Percentiles rank a stretch among this genome's conserved stretches.
Conservation (phyloP, 2,797 vertebrate genomes). For the Podarcis lilfordi region DNA sequence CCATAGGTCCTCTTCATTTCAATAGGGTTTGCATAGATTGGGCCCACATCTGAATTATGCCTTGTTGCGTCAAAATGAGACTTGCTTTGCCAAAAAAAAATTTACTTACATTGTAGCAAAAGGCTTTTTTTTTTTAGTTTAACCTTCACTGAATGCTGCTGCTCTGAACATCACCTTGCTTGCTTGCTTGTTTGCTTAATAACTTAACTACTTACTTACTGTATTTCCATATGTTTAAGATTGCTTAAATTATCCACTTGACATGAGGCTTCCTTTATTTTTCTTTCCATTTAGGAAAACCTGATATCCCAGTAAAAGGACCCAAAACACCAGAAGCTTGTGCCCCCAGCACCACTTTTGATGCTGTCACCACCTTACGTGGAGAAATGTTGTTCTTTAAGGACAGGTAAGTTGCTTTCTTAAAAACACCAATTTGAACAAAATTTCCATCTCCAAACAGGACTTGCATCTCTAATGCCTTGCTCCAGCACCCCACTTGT, state of each 20-base stretch:
- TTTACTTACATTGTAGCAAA: not conserved
- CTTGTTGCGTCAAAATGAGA: not conserved
- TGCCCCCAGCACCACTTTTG: constrained; percentile 83
- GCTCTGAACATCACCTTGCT: not conserved
- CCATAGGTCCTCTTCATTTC: not conserved
- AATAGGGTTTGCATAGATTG: not conserved
- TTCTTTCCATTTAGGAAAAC: constrained; percentile 69
- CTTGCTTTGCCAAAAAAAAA: not conserved
- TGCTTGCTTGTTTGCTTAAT: no score
- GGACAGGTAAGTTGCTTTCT: constrained; percentile 80
- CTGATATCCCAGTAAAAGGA: constrained; percentile 64
- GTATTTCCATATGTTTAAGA: not conserved
- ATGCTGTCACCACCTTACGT: constrained; percentile 83
- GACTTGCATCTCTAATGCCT: not conserved
- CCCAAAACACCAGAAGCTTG: constrained; percentile 82
- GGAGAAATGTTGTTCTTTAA: constrained; percentile 91
- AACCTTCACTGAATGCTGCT: not conserved
- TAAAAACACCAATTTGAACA: not conserved
- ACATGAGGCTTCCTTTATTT: not conserved
- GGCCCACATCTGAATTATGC: not conserved
- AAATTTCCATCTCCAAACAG: no score
- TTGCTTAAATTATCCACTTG: not conserved
- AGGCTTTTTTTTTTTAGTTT: not conserved
- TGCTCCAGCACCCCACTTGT: not conserved
- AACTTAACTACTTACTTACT: no score